Evolutionary conservation across 2,113 vertebrate species (phyloP).

Genomic region (Brachionichthys hirsutus): DNA sequence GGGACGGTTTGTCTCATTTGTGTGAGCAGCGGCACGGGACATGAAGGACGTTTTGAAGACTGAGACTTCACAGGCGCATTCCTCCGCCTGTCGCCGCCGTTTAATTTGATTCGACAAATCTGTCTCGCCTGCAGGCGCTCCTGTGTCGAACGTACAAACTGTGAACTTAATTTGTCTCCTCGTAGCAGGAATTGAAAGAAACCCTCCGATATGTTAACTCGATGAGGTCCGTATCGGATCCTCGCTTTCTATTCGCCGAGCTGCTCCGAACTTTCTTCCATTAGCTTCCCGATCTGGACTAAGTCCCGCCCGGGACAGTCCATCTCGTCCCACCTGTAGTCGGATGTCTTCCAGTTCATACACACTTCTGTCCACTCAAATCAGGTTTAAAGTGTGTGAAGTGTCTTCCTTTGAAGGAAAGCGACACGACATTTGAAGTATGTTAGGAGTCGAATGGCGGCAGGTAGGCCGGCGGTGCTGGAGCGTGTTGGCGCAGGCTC

Average conservation of each 20-base stretch:
- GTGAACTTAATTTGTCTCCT: too few relatives aligned
- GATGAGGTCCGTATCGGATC: too few relatives aligned
- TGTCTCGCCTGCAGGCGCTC: constrained; percentile 14
- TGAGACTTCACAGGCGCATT: constrained; percentile 9
- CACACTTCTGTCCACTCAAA: background rate
- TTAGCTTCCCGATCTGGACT: background rate
- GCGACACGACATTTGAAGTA: constrained; percentile 10
- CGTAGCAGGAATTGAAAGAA: too few relatives aligned
- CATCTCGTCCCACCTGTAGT: constrained; percentile 9
- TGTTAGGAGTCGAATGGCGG: constrained; percentile 44
- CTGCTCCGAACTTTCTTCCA: background rate
- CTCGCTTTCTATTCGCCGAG: background rate
- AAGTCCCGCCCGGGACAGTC: background rate
- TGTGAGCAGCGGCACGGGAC: background rate
- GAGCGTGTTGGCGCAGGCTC: constrained; percentile 49
- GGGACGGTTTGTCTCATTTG: constrained; percentile 21
- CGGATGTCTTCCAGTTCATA: constrained; percentile 2
- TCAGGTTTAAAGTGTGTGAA: constrained; percentile 17
- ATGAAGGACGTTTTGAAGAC: constrained; percentile 12
- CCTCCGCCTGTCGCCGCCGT: constrained; percentile 18
- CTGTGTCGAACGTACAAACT: background rate
- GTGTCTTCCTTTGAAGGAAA: background rate
- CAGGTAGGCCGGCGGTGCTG: constrained; percentile 5
- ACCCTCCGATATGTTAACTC: too few relatives aligned
- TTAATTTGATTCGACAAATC: constrained; percentile 45